Percentiles rank a stretch among this genome's conserved stretches.
These are phyloP conservation scores for Pyralis farinalis DNA, from an alignment of 2,888 invertebrate species.

Conservation along the genomic window DNA sequence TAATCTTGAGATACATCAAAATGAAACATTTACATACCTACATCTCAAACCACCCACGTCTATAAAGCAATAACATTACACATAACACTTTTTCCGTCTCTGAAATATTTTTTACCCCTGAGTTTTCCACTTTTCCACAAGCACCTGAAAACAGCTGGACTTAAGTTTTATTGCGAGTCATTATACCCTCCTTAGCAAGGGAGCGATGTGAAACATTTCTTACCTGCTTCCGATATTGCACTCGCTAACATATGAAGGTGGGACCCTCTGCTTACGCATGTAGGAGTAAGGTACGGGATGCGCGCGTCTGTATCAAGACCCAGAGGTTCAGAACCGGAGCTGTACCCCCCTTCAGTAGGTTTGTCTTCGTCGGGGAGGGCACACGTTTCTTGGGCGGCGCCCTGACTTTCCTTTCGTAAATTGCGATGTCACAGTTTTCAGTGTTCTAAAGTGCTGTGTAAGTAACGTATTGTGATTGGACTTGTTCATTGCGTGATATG, in stretches of 20 bases:
- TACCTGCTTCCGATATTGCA: constrained; percentile 57
- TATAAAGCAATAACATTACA: background rate
- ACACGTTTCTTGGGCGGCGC: constrained; percentile 46
- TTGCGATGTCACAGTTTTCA: constrained; percentile 28
- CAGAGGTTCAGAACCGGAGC: constrained; percentile 41
- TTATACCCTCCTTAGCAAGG: constrained; percentile 30
- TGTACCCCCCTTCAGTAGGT: constrained; percentile 57
- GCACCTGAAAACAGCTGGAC: constrained; percentile 25
- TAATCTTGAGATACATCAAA: too few species aligned
- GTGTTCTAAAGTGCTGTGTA: constrained; percentile 44
- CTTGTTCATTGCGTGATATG: constrained; percentile 32
- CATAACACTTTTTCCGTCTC: background rate
- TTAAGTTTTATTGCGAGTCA: constrained; percentile 28
- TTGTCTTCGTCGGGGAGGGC: constrained; percentile 37
- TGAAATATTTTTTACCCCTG: constrained; percentile 5
- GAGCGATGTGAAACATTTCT: constrained; percentile 42
- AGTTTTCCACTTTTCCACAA: constrained; percentile 18
- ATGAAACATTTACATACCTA: too few species aligned
- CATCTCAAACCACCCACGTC: too few species aligned
- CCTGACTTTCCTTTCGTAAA: constrained; percentile 32
- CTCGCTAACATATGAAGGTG: constrained; percentile 45
- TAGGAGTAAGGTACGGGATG: constrained; percentile 59
- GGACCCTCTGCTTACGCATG: constrained; percentile 31
- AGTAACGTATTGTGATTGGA: constrained; percentile 43
- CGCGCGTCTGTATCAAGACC: constrained; percentile 63